Evolutionary conservation across 2,888 invertebrate species (phyloP).

Genomic region (Acleris holmiana): DNA sequence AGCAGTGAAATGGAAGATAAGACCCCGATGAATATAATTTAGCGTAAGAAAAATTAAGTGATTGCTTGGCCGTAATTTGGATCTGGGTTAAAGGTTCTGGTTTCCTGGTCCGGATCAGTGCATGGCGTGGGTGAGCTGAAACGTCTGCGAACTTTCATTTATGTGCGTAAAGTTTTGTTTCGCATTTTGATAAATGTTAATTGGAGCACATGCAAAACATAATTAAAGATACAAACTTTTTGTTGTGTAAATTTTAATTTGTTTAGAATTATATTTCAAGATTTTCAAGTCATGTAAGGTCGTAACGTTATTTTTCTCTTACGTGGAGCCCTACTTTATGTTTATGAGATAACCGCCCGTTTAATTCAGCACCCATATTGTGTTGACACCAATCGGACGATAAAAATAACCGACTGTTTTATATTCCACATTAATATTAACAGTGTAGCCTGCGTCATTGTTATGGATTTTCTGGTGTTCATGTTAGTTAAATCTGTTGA

Average conservation of each 20-base stretch:
- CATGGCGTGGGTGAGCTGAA: slow-evolving; percentile 20
- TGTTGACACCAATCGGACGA: slow-evolving; percentile 31
- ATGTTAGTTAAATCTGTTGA: slow-evolving; percentile 69
- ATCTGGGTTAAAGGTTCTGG: slow-evolving; percentile 19
- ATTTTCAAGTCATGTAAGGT: neutral
- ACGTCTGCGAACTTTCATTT: slow-evolving; percentile 18
- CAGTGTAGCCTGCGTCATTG: slow-evolving; percentile 70
- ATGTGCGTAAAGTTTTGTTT: slow-evolving; percentile 3
- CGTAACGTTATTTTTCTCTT: slow-evolving; percentile 4
- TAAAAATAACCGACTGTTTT: slow-evolving; percentile 53
- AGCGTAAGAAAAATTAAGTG: slow-evolving; percentile 4
- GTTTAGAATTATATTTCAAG: neutral
- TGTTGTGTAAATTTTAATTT: no score
- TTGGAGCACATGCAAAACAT: neutral
- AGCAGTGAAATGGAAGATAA: slow-evolving; percentile 40
- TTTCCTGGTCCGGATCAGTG: slow-evolving; percentile 13
- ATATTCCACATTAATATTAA: slow-evolving; percentile 82
- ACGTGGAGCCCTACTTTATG: slow-evolving; percentile 19
- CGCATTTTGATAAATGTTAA: neutral
- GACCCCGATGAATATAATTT: slow-evolving; percentile 3
- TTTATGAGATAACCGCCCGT: slow-evolving; percentile 21
- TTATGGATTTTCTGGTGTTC: slow-evolving; percentile 54
- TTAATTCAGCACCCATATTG: slow-evolving; percentile 46
- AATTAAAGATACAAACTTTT: neutral
- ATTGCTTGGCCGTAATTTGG: slow-evolving; percentile 6